Percentiles rank a stretch among this genome's conserved stretches.
Evolutionary conservation across 2,113 vertebrate genomes (phyloP).

Genomic region (Coryphaenoides rupestris): DNA sequence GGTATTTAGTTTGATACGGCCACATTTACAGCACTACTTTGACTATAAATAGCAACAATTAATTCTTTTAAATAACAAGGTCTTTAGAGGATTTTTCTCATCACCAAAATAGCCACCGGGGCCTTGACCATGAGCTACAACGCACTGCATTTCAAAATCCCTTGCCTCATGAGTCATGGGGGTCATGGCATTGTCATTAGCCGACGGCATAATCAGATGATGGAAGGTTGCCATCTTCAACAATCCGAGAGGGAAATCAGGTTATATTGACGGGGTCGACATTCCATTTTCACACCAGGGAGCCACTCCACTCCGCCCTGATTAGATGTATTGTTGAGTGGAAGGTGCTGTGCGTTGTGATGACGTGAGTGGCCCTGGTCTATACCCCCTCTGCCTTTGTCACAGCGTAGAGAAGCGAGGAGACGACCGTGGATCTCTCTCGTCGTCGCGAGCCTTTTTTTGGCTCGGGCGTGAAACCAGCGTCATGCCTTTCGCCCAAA

Average conservation of each 20-base stretch:
- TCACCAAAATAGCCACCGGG: too few species aligned
- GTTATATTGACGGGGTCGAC: conserved; percentile 45
- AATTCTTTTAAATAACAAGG: too few species aligned
- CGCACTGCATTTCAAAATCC: conserved; percentile 24
- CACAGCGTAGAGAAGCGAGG: conserved; percentile 1
- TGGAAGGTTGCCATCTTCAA: conserved; percentile 45
- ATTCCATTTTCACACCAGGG: conserved; percentile 29
- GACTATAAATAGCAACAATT: too few species aligned
- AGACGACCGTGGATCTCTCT: neutral
- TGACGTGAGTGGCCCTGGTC: conserved; percentile 10
- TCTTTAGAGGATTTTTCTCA: too few species aligned
- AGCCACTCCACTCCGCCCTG: conserved; percentile 40
- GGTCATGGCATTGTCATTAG: conserved; percentile 28
- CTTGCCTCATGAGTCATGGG: conserved; percentile 10
- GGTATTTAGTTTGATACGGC: too few species aligned
- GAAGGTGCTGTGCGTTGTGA: conserved; percentile 24
- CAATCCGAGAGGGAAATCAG: conserved; percentile 49
- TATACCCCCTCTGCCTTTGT: conserved; percentile 16
- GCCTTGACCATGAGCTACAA: neutral
- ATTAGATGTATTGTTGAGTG: conserved; percentile 40
- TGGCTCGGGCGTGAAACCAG: too few species aligned
- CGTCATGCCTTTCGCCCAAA: too few species aligned
- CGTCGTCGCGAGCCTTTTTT: neutral
- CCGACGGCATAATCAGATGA: conserved; percentile 50
- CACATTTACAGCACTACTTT: too few species aligned